Evolutionary conservation across 2,797 vertebrate genomes (phyloP).

Genomic region (Petrocephalus schoutedeni): DNA sequence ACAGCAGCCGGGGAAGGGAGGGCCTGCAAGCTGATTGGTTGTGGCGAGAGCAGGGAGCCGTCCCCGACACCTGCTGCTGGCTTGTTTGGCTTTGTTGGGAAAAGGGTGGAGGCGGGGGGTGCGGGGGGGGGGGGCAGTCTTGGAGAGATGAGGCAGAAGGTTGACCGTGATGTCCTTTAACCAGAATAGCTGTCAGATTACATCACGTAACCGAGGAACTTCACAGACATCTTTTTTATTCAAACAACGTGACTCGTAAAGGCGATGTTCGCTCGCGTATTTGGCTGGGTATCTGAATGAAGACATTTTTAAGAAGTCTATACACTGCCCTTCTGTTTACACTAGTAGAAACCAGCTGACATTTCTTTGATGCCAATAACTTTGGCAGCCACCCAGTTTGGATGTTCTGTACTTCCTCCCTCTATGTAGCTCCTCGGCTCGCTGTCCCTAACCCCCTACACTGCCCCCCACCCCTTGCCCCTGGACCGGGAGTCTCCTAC

Average conservation of each 20-base stretch:
- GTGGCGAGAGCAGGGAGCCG: background rate
- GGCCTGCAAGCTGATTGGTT: background rate
- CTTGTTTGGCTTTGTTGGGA: background rate
- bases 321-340: background rate
- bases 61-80: background rate
- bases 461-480: background rate
- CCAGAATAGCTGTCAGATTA: slow-evolving; percentile 2
- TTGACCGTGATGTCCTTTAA: background rate
- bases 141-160: background rate
- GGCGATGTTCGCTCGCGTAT: background rate
- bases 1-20: background rate
- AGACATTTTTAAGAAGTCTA: background rate
- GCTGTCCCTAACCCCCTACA: background rate
- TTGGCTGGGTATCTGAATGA: background rate
- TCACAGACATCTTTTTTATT: background rate
- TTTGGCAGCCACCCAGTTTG: background rate
- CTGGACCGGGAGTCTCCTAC: background rate
- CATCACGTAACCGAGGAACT: background rate
- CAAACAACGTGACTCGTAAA: background rate
- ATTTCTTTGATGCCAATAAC: background rate
- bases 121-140: background rate
- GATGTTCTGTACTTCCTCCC: background rate
- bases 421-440: background rate
- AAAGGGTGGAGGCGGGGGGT: background rate
- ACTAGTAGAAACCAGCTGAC: background rate